Base-by-base conservation (phyloP, 2,888 invertebrate genomes). In the Epicampocera succincta region DNA sequence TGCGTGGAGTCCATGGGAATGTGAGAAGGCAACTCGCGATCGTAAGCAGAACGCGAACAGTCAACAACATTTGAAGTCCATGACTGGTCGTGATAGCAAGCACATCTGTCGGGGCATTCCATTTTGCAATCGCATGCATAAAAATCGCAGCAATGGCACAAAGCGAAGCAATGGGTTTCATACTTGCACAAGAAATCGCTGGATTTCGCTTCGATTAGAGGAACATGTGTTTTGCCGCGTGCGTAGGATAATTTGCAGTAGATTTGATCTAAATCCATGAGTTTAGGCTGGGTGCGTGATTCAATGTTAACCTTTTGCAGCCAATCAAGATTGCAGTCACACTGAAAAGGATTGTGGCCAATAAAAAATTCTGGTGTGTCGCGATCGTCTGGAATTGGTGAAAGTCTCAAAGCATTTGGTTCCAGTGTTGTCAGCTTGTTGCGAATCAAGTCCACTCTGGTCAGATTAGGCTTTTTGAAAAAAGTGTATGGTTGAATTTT, bases 41-140 rank as follows among this genome's bases (percentile, higher is more conserved):
- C 94, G 92, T 96, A 97, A 85, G 94, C 94, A 74, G 95, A 94
- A 84, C 93, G 94, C 66, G 96, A 96, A 91, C 98, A 98, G 92
- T 97, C 97, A 86, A 98, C 97, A 85, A 98, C 96, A 91, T 98
- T 98, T 40, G 97, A 96, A 65, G 96, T 95, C 97, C 98, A 98
- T 83, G 96, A 94, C 88, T 96, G 96, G 92, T 98, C 98, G 91
- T 97, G 97, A 92, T 97, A 98, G 90, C 98, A 98, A 84, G 96
- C 95, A 92, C 98, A 98, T 89, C 97, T 96, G 80, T 93, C 93
- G 65, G 98, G 98, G 90, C 98, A 98, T 87, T 96, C 97, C 96
- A 98, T 98, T 92, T 98, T 97, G 92, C 98, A 98, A 92, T 98
- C 98, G 92, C 98, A 98, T 69, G 97, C 97, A 91, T 97, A 97